These are phyloP conservation scores for Torymus texanus DNA, from an alignment of 2,888 invertebrate species.

Conservation along the genomic window DNA sequence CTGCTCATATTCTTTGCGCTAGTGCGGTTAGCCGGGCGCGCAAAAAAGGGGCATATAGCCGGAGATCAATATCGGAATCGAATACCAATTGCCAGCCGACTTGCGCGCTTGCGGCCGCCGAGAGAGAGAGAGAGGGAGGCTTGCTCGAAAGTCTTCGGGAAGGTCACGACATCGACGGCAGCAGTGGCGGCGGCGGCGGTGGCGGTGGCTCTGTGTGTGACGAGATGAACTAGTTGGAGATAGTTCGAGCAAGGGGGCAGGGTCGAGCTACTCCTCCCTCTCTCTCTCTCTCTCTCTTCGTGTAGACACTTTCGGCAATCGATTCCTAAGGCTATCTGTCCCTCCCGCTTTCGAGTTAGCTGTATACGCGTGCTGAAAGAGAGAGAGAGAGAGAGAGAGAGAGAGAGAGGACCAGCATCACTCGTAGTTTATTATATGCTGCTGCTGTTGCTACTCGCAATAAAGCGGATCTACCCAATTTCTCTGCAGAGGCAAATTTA, in stretches of 20 bases:
- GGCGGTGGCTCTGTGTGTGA: conserved; percentile 59
- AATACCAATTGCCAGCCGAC: conserved; percentile 20
- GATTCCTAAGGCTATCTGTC: conserved; percentile 20
- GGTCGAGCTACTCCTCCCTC: conserved; percentile 59
- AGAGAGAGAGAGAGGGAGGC: conserved; percentile 11
- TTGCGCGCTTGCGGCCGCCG: not conserved
- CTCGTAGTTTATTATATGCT: not conserved
- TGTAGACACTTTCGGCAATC: conserved; percentile 23
- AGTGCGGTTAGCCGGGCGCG: not conserved
- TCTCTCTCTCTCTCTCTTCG: conserved; percentile 7
- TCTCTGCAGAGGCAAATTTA: not conserved
- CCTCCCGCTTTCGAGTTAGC: too few relatives aligned
- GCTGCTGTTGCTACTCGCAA: not conserved
- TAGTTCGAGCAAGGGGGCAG: conserved; percentile 60
- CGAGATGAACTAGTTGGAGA: conserved; percentile 62
- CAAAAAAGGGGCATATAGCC: not conserved
- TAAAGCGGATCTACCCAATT: conserved; percentile 20
- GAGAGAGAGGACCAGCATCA: not conserved
- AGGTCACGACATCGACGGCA: conserved; percentile 63
- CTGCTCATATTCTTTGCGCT: too few relatives aligned
- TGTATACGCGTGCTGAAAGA: too few relatives aligned
- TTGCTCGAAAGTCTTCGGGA: conserved; percentile 60
- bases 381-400: too few relatives aligned
- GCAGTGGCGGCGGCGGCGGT: conserved; percentile 61
- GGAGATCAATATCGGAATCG: conserved; percentile 39